Conservation (phyloP, 1,140 invertebrate genomes). For the Eueides isabella region DNA sequence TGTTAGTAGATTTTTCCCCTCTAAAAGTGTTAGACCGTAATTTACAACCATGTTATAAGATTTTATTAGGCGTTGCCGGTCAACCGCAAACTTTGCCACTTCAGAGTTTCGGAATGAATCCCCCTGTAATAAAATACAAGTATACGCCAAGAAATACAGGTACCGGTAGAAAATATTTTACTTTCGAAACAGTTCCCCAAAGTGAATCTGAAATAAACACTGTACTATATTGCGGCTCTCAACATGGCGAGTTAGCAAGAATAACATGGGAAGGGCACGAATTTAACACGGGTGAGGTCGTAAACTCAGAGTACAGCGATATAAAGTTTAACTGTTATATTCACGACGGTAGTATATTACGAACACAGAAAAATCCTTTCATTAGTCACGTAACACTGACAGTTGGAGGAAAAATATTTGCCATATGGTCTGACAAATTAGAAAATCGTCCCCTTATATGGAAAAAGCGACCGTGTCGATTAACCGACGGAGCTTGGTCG, state of each 20-base stretch:
- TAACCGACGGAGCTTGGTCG: constrained; percentile 72
- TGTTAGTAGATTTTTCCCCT: constrained; percentile 83
- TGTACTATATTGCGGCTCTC: constrained; percentile 68
- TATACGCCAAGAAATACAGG: constrained; percentile 64
- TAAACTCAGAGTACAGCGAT: constrained; percentile 82
- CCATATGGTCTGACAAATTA: constrained; percentile 71
- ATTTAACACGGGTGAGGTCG: constrained; percentile 82
- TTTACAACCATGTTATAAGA: constrained; percentile 84
- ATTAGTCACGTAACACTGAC: constrained; percentile 80
- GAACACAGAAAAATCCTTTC: constrained; percentile 82
- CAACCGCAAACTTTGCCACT: constrained; percentile 66
- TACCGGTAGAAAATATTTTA: constrained; percentile 77
- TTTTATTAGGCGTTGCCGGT: constrained; percentile 75
- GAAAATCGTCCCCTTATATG: constrained; percentile 61
- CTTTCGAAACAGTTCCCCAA: constrained; percentile 60
- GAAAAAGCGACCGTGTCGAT: constrained; percentile 68
- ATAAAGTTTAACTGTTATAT: constrained; percentile 79
- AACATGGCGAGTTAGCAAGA: constrained; percentile 81
- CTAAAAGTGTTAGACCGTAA: constrained; percentile 83
- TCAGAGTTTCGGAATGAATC: constrained; percentile 71
- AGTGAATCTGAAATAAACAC: constrained; percentile 68
- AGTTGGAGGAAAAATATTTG: constrained; percentile 76
- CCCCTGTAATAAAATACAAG: constrained; percentile 56
- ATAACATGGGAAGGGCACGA: constrained; percentile 85
- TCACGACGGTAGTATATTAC: constrained; percentile 86